These are phyloP conservation scores for Hydroisotoma schaefferi DNA, from an alignment of 2,888 invertebrate species.

Conservation along the genomic window DNA sequence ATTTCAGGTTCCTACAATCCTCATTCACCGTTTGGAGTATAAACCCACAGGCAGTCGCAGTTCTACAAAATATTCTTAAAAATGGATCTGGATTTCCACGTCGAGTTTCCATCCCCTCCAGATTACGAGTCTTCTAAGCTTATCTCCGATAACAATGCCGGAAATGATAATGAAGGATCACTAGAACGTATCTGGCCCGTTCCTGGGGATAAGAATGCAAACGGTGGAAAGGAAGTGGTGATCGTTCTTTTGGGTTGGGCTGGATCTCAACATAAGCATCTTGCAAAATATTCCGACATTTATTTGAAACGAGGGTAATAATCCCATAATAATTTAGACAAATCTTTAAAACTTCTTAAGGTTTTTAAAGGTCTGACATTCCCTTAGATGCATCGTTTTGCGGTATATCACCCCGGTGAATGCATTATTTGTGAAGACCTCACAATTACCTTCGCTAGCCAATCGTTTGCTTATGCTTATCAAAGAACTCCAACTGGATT, in stretches of 20 bases:
- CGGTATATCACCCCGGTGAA: slow-evolving; percentile 68
- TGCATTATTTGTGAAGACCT: slow-evolving; percentile 56
- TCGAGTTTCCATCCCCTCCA: slow-evolving; percentile 35
- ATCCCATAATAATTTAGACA: not conserved
- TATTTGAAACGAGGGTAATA: slow-evolving; percentile 71
- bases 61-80: slow-evolving; percentile 1
- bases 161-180: not conserved
- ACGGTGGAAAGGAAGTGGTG: slow-evolving; percentile 64
- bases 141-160: not conserved
- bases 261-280: slow-evolving; percentile 71
- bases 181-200: slow-evolving; percentile 14
- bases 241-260: slow-evolving; percentile 75
- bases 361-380: slow-evolving; percentile 15
- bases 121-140: not conserved
- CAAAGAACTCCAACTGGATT: slow-evolving; percentile 63
- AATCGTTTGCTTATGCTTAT: slow-evolving; percentile 30
- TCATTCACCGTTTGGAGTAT: not conserved
- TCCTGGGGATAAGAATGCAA: slow-evolving; percentile 39
- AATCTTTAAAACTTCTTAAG: slow-evolving; percentile 15
- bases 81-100: slow-evolving; percentile 38
- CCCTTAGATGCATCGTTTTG: slow-evolving; percentile 66
- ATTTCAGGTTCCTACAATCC: not conserved
- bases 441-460: slow-evolving; percentile 33
- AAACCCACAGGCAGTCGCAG: not conserved
- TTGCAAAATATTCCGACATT: slow-evolving; percentile 73